Conservation (phyloP, 92 coral and sea anemone species). For the Micromussa lordhowensis region DNA sequence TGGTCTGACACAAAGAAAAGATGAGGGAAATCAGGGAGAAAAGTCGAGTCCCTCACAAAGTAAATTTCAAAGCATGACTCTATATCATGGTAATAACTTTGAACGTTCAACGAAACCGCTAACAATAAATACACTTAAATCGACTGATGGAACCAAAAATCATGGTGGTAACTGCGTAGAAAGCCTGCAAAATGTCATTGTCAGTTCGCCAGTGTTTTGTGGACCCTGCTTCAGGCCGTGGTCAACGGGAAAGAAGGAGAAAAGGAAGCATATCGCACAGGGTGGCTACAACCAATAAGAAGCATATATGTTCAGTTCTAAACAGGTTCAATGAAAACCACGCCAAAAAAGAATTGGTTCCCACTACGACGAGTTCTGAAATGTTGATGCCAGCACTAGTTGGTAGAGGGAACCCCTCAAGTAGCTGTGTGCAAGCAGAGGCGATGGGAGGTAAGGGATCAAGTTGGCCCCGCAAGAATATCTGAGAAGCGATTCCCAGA, state of each 20-base stretch:
- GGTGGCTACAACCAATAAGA: background rate
- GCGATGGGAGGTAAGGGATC: background rate
- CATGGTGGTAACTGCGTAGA: background rate
- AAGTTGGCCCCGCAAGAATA: background rate
- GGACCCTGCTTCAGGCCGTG: conserved; percentile 15
- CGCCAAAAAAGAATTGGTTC: background rate
- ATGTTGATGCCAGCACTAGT: background rate
- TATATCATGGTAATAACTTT: conserved; percentile 4
- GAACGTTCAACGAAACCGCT: background rate
- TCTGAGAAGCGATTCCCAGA: background rate
- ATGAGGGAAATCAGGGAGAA: too few relatives aligned
- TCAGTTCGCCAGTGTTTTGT: background rate
- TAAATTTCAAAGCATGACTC: background rate
- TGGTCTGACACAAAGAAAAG: too few relatives aligned
- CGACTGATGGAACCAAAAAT: background rate
- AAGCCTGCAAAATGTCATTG: background rate
- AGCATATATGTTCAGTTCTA: conserved; percentile 2
- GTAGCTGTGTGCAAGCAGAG: background rate
- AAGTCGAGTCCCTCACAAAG: background rate
- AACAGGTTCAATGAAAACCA: background rate
- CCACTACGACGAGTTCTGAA: background rate
- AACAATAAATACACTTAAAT: background rate
- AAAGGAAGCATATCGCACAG: background rate
- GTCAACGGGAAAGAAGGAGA: background rate
- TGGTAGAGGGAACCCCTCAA: too few relatives aligned